phyloP scores from a whole-genome alignment of 2,113 vertebrate genomes.

The Anarhynchus alexandrinus region DNA sequence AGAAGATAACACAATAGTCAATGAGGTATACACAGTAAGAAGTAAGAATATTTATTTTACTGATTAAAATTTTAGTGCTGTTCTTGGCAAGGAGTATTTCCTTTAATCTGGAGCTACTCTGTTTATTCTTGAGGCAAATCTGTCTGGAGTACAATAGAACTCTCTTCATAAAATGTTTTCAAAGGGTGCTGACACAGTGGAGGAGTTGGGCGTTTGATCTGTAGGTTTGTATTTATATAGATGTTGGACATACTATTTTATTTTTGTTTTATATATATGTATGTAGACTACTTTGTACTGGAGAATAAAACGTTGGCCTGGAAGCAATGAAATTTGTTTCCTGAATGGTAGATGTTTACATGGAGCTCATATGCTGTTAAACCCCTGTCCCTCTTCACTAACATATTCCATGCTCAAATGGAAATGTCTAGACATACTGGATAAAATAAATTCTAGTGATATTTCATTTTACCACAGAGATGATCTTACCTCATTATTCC shows the following conservation, averaged over 20 bases:
- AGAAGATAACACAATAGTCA: conserved; percentile 46
- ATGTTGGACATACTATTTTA: conserved; percentile 18
- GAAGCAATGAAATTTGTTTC: conserved; percentile 6
- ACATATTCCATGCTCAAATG: background rate
- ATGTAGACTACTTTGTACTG: conserved; percentile 16
- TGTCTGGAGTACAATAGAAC: conserved; percentile 48
- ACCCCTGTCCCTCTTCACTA: background rate
- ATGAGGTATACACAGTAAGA: conserved; percentile 30
- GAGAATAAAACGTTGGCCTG: conserved; percentile 17
- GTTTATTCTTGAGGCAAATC: conserved; percentile 54
- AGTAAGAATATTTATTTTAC: conserved; percentile 59
- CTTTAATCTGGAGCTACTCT: conserved; percentile 61
- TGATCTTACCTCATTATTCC: conserved; percentile 28
- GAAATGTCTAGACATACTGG: background rate
- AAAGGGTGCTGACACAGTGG: conserved; percentile 16
- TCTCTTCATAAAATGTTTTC: conserved; percentile 32
- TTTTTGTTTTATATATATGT: conserved; percentile 4
- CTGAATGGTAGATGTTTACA: conserved; percentile 22
- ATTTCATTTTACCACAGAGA: background rate
- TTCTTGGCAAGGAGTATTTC: conserved; percentile 51
- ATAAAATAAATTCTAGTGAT: conserved; percentile 4
- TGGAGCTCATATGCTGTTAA: conserved; percentile 1
- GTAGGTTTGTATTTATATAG: conserved; percentile 30
- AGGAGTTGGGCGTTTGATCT: conserved; percentile 20
- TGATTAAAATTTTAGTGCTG: conserved; percentile 62